Base-by-base conservation (phyloP, 2,113 vertebrate genomes). In the Scophthalmus maximus region DNA sequence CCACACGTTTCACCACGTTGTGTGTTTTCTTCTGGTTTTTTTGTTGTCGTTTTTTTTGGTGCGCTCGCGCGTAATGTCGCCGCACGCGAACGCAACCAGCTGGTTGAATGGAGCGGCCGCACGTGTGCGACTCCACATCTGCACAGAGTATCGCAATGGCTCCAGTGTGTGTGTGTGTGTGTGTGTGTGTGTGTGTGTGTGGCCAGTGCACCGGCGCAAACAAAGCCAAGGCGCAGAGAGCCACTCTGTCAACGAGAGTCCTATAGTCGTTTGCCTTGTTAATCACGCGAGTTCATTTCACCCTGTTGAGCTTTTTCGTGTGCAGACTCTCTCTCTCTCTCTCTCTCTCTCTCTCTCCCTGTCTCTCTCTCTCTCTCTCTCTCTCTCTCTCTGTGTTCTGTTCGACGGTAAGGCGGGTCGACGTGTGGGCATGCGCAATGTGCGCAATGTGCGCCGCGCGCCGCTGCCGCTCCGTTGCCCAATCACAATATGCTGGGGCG, bases 381-480 rank as follows among this genome's bases (percentile, higher is more conserved):
- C n/a, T n/a, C n/a, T n/a, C n/a, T n/a, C n/a, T n/a, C n/a, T n/a
- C n/a, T n/a, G n/a, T n/a, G n/a, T n/a, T n/a, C 44, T 58, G 49
- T 67, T 69, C 76, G 40, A 38, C 46, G 52, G 68, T 57, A 17
- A 65, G 73, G 73, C 67, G 67, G 78, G 78, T 51, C 76, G 10
- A 36, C 22, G 8, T 12, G 27, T 30, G 78, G 1, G 85, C 90
- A 90, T 87, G 90, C 88, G 90, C 85, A 62, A 3, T 73, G 34
- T 11, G 49, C n/a, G 2, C 38, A 10, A 4, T 73, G 34, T 11
- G 49, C n/a, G 2, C 38, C 8, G 6, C 7, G 22, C 5, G 7
- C 12, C 29, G 17, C 55, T 27, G 2, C 61, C 61, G 17, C 69
- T 55, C 38, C 69, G 11, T 72, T 73, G 38, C 70, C 46, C 52